phyloP scores from a whole-genome alignment of 2,797 vertebrate genomes.

The Cirrhinus molitorella region DNA sequence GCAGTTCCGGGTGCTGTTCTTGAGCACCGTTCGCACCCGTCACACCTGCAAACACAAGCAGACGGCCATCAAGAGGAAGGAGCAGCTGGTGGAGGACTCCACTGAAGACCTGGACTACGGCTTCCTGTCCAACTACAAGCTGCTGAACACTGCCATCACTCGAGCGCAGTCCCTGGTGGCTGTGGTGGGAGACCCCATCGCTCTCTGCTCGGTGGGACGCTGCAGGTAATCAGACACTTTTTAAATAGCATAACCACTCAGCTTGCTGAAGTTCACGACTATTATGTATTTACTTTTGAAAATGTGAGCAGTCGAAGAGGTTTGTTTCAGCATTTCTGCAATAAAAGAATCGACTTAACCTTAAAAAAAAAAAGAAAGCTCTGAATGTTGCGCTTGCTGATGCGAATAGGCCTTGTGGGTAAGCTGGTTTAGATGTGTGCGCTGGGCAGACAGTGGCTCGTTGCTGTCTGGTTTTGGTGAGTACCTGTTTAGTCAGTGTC shows the following conservation, averaged over 20 bases:
- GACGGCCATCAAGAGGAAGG: slow-evolving; percentile 97
- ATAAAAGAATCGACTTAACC: background rate
- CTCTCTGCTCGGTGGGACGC: slow-evolving; percentile 95
- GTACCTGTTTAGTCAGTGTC: background rate
- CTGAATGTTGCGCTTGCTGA: background rate
- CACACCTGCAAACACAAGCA: slow-evolving; percentile 99
- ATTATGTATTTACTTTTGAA: background rate
- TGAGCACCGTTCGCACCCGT: slow-evolving; percentile 97
- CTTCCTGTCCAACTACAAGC: slow-evolving; percentile 99
- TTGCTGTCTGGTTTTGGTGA: slow-evolving; percentile 24
- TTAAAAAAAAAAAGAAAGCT: background rate
- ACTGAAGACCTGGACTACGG: slow-evolving; percentile 98
- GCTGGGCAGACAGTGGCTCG: background rate
- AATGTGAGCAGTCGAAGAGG: background rate
- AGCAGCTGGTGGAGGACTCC: slow-evolving; percentile 96
- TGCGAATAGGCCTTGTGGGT: background rate
- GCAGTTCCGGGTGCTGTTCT: slow-evolving; percentile 96
- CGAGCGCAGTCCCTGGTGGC: slow-evolving; percentile 97
- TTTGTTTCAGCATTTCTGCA: background rate
- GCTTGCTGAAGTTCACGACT: background rate
- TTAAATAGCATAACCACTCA: background rate
- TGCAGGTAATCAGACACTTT: slow-evolving; percentile 87
- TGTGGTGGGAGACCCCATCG: slow-evolving; percentile 97
- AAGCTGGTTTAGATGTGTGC: background rate
- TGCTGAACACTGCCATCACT: slow-evolving; percentile 99